These are phyloP conservation scores for Acanthoscelides obtectus DNA, from an alignment of 2,888 invertebrate genomes.

Conservation along the genomic window DNA sequence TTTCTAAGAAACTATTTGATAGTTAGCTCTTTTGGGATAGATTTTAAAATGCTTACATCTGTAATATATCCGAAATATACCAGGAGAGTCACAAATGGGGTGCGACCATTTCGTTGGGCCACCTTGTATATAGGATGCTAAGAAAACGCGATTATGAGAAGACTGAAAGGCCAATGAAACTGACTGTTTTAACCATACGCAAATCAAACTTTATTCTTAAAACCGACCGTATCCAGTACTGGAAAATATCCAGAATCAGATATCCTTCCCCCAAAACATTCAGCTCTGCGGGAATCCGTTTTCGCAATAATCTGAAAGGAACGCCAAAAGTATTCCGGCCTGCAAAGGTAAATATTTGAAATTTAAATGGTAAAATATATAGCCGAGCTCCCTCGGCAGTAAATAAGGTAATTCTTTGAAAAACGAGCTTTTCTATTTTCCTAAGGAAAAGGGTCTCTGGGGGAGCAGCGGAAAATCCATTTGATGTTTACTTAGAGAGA, in stretches of 20 bases:
- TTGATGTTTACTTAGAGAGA: conserved; percentile 17
- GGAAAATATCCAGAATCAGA: background rate
- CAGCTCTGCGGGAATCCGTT: background rate
- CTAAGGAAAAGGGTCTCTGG: background rate
- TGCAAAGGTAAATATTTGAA: conserved; percentile 35
- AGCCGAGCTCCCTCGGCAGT: conserved; percentile 14
- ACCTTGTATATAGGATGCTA: too few species aligned
- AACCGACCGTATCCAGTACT: too few species aligned
- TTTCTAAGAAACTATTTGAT: too few species aligned
- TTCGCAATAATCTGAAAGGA: background rate
- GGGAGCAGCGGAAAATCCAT: conserved; percentile 5
- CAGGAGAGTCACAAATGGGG: too few species aligned
- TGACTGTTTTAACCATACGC: too few species aligned
- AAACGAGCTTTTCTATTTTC: conserved; percentile 10
- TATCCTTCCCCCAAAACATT: background rate
- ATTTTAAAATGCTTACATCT: too few species aligned
- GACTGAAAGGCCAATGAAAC: too few species aligned
- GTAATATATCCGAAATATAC: too few species aligned
- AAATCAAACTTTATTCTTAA: too few species aligned
- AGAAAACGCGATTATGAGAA: too few species aligned
- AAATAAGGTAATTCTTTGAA: conserved; percentile 24
- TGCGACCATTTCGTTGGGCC: too few species aligned
- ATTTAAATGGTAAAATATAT: conserved; percentile 30
- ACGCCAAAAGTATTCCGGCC: conserved; percentile 22
- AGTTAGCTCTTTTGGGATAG: too few species aligned